These are phyloP conservation scores for Leucophenga maculata DNA, from an alignment of 2,888 invertebrate species.

Conservation along the genomic window DNA sequence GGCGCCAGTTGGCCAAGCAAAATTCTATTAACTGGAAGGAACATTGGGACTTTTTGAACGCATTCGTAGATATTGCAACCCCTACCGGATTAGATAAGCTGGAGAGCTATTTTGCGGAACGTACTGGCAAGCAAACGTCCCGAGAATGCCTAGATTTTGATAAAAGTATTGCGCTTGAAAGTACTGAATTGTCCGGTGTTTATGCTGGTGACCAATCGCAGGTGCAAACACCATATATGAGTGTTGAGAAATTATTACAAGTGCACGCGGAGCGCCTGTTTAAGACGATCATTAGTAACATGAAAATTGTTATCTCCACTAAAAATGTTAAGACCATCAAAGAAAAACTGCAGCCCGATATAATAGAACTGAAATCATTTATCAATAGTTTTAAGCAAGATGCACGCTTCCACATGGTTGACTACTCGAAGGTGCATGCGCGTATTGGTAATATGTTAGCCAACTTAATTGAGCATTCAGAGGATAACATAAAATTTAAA, in stretches of 20 bases:
- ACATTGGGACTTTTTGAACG: slow-evolving; percentile 92
- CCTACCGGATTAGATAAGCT: slow-evolving; percentile 81
- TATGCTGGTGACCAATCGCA: slow-evolving; percentile 43
- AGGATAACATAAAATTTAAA: slow-evolving; percentile 51
- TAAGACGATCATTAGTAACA: slow-evolving; percentile 76
- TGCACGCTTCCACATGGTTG: too few species aligned
- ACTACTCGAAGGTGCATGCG: slow-evolving; percentile 79
- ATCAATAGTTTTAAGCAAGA: too few species aligned
- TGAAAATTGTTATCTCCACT: slow-evolving; percentile 75
- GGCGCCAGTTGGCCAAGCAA: slow-evolving; percentile 80
- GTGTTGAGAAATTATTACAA: slow-evolving; percentile 77
- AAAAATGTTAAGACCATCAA: too few species aligned
- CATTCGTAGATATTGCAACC: slow-evolving; percentile 84
- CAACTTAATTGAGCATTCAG: slow-evolving; percentile 74
- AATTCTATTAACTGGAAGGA: slow-evolving; percentile 88
- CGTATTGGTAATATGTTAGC: slow-evolving; percentile 78
- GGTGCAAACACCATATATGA: slow-evolving; percentile 72
- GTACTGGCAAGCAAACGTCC: slow-evolving; percentile 6
- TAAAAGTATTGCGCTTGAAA: slow-evolving; percentile 49
- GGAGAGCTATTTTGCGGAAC: slow-evolving; percentile 79
- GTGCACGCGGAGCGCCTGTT: slow-evolving; percentile 82
- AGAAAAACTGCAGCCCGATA: slow-evolving; percentile 76
- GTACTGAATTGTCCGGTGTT: slow-evolving; percentile 30
- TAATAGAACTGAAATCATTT: too few species aligned
- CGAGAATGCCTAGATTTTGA: slow-evolving; percentile 38